Evolutionary conservation across 2,113 vertebrate genomes (phyloP), one percentile per base, ranked within the genome.

Genomic region (Tetraodon nigroviridis): DNA sequence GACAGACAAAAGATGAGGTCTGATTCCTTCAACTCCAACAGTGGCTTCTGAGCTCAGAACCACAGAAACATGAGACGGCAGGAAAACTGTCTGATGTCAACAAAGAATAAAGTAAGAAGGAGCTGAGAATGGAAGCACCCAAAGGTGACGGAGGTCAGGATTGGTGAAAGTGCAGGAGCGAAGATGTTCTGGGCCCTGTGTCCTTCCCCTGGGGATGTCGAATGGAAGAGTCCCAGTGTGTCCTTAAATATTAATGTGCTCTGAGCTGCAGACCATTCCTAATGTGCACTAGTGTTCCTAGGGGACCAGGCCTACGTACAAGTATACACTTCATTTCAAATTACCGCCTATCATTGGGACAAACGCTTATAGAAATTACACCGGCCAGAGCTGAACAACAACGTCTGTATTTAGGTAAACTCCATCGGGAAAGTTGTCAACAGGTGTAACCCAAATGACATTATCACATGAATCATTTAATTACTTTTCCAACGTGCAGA

Each of bases 231-330:
- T 85, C 80, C 80, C 84, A 63, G 65, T 85, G 76, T 85, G 81
- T 84, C 73, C 85, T 87, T 89, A 78, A 90, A 90, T 90, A 90
- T 90, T 89, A 78, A 90, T 87, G 88, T 58, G 51, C 21, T 75
- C 61, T 74, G 75, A 81, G 66, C 62, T 57, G 57, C 59, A 68
- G 57, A 22, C 67, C 72, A 78, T 70, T 71, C 69, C 73, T 85
- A 88, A 84, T 88, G 87, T 66, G 79, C 74, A 75, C 65, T 79
- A 88, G 78, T 81, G 80, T 71, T 82, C 85, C 83, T 76, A n/a
- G 14, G 86, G 84, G 81, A 76, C 73, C 57, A 14, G 56, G 72
- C 57, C 61, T 58, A 58, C 58, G 75, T 75, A 84, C 61, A 64
- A 51, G 64, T 55, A 22, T 71, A 67, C 80, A 76, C 80, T 87